A percentile compares a stretch with the other conserved stretches of the same genome.
Conservation (phyloP, 2,113 vertebrate species). For the Etheostoma cragini region DNA sequence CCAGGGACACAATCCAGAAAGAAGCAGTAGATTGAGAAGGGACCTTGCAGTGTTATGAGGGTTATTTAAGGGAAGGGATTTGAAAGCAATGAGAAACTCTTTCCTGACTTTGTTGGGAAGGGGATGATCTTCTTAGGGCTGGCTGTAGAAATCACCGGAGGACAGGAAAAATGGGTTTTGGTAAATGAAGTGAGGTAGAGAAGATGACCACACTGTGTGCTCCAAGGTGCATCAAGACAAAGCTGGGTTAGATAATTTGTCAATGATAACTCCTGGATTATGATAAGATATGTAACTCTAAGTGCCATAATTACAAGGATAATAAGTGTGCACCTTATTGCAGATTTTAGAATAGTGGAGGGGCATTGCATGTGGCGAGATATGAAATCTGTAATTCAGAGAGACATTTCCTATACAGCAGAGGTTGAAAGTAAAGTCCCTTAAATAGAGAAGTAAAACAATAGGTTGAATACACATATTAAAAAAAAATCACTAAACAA, state of each 20-base stretch:
- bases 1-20: constrained; percentile 30
- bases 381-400: background rate
- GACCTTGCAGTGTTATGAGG: constrained; percentile 32
- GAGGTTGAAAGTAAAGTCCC: background rate
- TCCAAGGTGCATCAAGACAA: background rate
- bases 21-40: constrained; percentile 34
- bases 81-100: constrained; percentile 39
- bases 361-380: background rate
- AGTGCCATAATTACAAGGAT: background rate
- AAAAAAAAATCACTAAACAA: background rate
- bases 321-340: background rate
- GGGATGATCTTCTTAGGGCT: constrained; percentile 26
- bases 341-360: background rate
- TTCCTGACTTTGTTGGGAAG: constrained; percentile 31
- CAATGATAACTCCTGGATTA: background rate
- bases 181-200: background rate
- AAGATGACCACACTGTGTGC: background rate
- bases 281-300: background rate
- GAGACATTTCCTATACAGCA: background rate
- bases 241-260: background rate
- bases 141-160: constrained; percentile 14
- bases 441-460: background rate
- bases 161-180: background rate
- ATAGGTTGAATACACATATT: background rate
- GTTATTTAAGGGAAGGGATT: constrained; percentile 44